phyloP scores from a whole-genome alignment of 2,888 invertebrate genomes.

The Corythucha ciliata region DNA sequence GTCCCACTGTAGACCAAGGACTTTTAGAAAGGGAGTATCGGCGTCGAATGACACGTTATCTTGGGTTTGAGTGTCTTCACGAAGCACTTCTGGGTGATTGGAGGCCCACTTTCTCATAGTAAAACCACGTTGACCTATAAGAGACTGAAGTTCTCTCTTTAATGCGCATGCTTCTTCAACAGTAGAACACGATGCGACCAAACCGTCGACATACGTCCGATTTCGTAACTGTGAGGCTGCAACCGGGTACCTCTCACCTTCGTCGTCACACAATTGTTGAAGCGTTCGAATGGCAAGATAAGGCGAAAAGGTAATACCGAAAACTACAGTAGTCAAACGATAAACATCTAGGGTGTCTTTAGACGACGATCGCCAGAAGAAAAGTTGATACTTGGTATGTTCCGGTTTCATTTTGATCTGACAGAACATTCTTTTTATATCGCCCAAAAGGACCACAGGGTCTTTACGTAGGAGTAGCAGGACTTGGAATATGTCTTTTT shows the following conservation, averaged over 20 bases:
- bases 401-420: conserved; percentile 22
- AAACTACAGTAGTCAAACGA: conserved; percentile 28
- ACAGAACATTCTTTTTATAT: conserved; percentile 14
- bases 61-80: neutral
- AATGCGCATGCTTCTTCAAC: conserved; percentile 9
- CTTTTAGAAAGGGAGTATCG: conserved; percentile 21
- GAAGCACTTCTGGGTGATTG: conserved; percentile 8
- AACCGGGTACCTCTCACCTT: conserved; percentile 21
- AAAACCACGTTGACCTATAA: conserved; percentile 20
- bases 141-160: conserved; percentile 11
- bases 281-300: conserved; percentile 28
- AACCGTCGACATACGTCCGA: conserved; percentile 21
- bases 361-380: conserved; percentile 32
- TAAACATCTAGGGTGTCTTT: conserved; percentile 17
- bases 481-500: conserved; percentile 38
- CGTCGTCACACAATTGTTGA: conserved; percentile 29
- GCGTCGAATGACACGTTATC: neutral
- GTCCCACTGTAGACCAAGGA: conserved; percentile 31
- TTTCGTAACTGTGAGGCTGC: conserved; percentile 19
- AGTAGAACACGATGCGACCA: conserved; percentile 9
- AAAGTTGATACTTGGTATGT: conserved; percentile 30
- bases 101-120: conserved; percentile 19
- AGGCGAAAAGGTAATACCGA: conserved; percentile 31
- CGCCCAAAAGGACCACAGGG: neutral
- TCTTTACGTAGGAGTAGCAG: neutral